phyloP scores from a whole-genome alignment of 2,888 invertebrate genomes.

The Pterostichus madidus region DNA sequence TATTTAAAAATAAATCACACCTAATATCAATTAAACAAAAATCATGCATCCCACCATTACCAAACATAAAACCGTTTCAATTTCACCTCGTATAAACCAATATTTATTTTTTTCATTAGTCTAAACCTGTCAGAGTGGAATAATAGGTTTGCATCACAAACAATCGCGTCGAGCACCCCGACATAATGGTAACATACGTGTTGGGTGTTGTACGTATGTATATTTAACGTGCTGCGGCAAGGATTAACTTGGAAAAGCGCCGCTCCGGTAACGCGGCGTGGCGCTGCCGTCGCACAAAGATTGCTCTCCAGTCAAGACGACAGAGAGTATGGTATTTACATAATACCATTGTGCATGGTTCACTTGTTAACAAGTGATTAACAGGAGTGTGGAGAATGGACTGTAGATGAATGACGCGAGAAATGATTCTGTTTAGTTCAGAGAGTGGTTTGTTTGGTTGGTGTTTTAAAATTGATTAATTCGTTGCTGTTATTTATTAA shows the following conservation, averaged over 20 bases:
- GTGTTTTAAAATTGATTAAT: no score
- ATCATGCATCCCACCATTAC: no score
- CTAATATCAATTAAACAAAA: no score
- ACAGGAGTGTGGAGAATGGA: background rate
- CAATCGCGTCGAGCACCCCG: background rate
- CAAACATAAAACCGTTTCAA: slow-evolving; percentile 12
- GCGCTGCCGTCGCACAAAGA: slow-evolving; percentile 33
- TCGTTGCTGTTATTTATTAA: no score
- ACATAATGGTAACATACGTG: background rate
- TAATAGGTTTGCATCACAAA: slow-evolving; percentile 17
- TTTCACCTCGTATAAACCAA: slow-evolving; percentile 30
- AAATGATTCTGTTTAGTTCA: no score
- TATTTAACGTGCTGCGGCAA: slow-evolving; percentile 32
- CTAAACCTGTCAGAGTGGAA: slow-evolving; percentile 18
- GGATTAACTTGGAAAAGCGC: slow-evolving; percentile 20
- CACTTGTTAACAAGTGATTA: slow-evolving; percentile 52
- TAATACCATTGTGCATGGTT: slow-evolving; percentile 50
- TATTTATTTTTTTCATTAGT: slow-evolving; percentile 41
- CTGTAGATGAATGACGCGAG: no score
- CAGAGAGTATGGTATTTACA: slow-evolving; percentile 28
- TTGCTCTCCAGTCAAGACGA: slow-evolving; percentile 47
- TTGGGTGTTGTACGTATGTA: background rate
- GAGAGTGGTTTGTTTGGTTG: no score
- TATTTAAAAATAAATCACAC: no score
- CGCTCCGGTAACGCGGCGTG: background rate